Percentiles rank a stretch among this genome's conserved stretches.
Conservation (phyloP, 2,888 invertebrate genomes). For the Rhagonycha lutea region DNA sequence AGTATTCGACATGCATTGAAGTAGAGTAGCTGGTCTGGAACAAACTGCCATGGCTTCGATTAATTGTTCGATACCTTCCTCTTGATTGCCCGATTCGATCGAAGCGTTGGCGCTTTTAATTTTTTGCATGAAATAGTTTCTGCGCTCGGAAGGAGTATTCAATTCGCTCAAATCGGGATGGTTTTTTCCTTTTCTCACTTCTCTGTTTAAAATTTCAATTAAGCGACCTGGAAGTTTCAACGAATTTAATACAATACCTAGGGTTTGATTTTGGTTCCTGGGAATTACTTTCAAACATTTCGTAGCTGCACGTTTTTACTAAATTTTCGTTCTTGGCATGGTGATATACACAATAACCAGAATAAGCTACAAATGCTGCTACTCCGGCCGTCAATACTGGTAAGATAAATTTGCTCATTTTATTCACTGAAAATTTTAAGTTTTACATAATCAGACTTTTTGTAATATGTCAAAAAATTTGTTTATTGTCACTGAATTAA, state of each 20-base stretch:
- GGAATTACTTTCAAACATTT: slow-evolving; percentile 18
- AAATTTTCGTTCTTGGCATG: slow-evolving; percentile 5
- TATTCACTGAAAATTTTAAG: slow-evolving; percentile 20
- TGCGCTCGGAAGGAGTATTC: background rate
- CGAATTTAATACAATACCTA: background rate
- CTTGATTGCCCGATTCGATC: slow-evolving; percentile 10
- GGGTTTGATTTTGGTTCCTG: background rate
- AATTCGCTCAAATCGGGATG: slow-evolving; percentile 2
- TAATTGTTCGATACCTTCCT: slow-evolving; percentile 7
- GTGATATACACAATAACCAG: slow-evolving; percentile 23
- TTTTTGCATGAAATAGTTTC: slow-evolving; percentile 24
- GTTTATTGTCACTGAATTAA: background rate
- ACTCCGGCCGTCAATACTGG: slow-evolving; percentile 10
- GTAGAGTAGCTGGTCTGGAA: slow-evolving; percentile 13
- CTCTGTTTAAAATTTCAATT: slow-evolving; percentile 19
- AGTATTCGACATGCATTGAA: slow-evolving; percentile 22
- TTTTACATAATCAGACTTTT: background rate
- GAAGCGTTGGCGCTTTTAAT: slow-evolving; percentile 12
- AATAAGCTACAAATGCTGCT: slow-evolving; percentile 22
- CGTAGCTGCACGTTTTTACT: slow-evolving; percentile 8
- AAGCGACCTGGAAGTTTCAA: slow-evolving; percentile 14
- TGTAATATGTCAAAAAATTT: background rate
- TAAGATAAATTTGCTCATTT: slow-evolving; percentile 16
- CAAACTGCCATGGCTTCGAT: slow-evolving; percentile 25
- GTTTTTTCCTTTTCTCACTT: slow-evolving; percentile 7